Evolutionary conservation across 2,888 invertebrate species (phyloP), one percentile per base, ranked within the genome.

Genomic region (Mantis religiosa): DNA sequence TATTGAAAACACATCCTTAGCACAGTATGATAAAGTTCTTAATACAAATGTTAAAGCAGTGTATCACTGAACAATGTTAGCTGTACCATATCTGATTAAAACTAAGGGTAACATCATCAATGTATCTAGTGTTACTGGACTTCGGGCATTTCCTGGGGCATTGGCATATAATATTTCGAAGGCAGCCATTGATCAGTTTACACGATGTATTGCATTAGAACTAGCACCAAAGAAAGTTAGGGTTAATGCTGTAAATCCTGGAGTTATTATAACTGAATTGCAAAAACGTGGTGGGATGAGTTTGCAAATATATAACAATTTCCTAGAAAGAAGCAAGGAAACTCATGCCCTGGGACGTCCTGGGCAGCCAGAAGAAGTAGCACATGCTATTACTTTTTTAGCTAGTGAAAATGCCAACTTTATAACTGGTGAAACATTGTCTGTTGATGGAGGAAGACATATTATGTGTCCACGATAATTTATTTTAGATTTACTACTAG

Each of bases 371-470:
- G 95, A 96, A 15, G 99, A 99, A 94, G 98, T 99, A 0, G 98
- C 99, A 0, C 95, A 95, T 87, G 95, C 98, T 0, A 98, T 99
- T 91, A 96, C 97, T 0, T 99, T 98, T 93, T 94, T 99, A 89
- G 99, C 99, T 0, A 97, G 98, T 90, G 96, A 97, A 89, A 94
- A 96, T 90, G 96, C 98, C 3, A 97, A 97, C 91, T 99, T 98
- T 92, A 97, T 98, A 7, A 99, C 99, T 12, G 99, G 98, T 6
- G 97, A 95, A 8, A 96, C 96, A 89, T 91, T 99, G 34, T 97
- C 98, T 0, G 97, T 99, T 0, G 99, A 99, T 93, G 99, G 99
- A 30, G 99, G 99, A 0, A 95, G 98, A 86, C 98, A 98, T 93
- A 97, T 97, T 8, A 97, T 98, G 97, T 98, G 98, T 92, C 98